These are phyloP conservation scores for Cantharis rustica DNA, from an alignment of 2,888 invertebrate species.

Conservation along the genomic window DNA sequence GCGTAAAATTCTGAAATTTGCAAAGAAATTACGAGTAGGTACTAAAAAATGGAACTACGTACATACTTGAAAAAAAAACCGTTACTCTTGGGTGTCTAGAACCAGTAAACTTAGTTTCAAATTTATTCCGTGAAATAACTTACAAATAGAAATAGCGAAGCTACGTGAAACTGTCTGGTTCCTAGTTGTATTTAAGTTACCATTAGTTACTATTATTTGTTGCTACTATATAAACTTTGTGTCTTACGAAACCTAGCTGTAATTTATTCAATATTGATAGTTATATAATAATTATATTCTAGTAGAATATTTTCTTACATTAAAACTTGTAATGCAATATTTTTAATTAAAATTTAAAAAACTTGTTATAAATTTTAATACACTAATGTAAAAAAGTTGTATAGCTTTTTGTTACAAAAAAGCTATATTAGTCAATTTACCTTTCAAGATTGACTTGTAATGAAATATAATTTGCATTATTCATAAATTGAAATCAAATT, in stretches of 20 bases:
- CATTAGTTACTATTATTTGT: background rate
- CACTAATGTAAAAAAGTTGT: background rate
- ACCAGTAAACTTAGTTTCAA: background rate
- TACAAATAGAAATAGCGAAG: background rate
- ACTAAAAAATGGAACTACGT: background rate
- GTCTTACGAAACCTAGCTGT: background rate
- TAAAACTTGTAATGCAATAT: background rate
- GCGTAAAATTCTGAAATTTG: background rate
- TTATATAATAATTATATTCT: background rate
- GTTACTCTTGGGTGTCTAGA: conserved; percentile 6
- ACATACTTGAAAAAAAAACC: background rate
- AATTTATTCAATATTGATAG: too few relatives aligned
- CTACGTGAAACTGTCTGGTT: background rate
- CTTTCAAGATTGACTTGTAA: background rate
- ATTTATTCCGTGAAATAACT: background rate
- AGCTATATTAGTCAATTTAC: background rate
- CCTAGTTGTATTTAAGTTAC: background rate
- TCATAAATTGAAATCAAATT: background rate
- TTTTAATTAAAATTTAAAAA: background rate
- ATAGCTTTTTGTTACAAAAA: background rate
- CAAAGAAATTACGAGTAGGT: background rate
- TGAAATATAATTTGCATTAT: background rate
- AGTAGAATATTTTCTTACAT: background rate
- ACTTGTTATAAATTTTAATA: background rate
- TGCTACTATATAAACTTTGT: background rate